Base-by-base conservation (phyloP, 2,113 vertebrate species). In the Thalassarche chlororhynchos region DNA sequence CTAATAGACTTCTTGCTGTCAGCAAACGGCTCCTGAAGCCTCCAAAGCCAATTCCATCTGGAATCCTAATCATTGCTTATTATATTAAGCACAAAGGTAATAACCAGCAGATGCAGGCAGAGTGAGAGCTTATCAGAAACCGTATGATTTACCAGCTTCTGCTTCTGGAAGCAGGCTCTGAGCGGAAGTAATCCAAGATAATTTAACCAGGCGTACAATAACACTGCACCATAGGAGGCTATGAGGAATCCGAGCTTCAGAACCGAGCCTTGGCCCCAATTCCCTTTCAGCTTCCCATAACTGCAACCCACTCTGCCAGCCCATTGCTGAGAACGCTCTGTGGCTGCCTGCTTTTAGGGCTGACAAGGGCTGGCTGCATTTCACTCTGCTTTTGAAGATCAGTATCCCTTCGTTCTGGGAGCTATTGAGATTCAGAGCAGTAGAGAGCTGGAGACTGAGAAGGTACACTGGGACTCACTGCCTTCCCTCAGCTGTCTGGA, bases 41-140 rank as follows among this genome's bases (percentile, higher is more conserved):
- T 80, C 95, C 52, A 86, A 87, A 93, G 55, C 72, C 69, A 94
- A 77, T 94, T 93, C 94, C 82, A 86, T 84, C 79, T 79, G 84
- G 93, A 95, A 97, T 95, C 65, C 83, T 96, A 93, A 96, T 94
- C 76, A 89, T 3, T 71, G 75, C 84, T 95, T 95, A 93, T 97
- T 96, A 80, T 70, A 94, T 87, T 94, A 96, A 94, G 82, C 76
- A 87, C 92, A 90, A 78, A 94, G 49, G 71, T 93, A 95, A 90
- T 95, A 90, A 83, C 49, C n/a, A 77, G 84, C 0, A 1, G 89
- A 94, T 93, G 87, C 44, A 87, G 79, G 54, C 68, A 80, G 58
- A 69, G 64, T 16, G 21, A 82, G 57, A 76, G 92, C 76, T 93
- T 77, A 85, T 75, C 76, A 84, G 76, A 64, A 88, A 83, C 71